Evolutionary conservation across 1,140 invertebrate genomes (phyloP).

Genomic region (Drosophila melanica): DNA sequence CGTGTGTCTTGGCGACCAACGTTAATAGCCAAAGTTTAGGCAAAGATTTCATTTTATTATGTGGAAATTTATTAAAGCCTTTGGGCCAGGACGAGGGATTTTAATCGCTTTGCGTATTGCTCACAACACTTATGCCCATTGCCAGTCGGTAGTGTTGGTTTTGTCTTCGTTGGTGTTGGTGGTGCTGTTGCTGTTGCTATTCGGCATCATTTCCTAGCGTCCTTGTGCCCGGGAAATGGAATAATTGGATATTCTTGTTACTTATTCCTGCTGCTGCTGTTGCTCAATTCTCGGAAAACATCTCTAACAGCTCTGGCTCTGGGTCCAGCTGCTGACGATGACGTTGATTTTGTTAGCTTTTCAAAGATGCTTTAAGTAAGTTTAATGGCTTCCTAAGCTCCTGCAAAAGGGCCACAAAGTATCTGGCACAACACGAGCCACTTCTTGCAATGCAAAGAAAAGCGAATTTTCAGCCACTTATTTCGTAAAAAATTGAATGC

Average conservation of each 20-base stretch:
- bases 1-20: conserved; percentile 46
- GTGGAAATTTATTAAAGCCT: conserved; percentile 79
- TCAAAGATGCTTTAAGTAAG: conserved; percentile 76
- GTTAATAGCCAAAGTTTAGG: conserved; percentile 74
- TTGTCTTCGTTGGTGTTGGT: conserved; percentile 21
- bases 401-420: conserved; percentile 31
- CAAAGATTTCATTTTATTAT: conserved; percentile 81
- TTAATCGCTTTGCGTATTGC: conserved; percentile 65
- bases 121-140: conserved; percentile 33
- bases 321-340: conserved; percentile 54
- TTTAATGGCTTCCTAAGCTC: conserved; percentile 76
- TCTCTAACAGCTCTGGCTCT: conserved; percentile 34
- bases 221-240: conserved; percentile 51
- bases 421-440: neutral
- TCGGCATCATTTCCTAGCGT: conserved; percentile 34
- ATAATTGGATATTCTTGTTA: conserved; percentile 82
- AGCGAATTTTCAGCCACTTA: neutral
- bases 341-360: conserved; percentile 73
- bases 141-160: neutral
- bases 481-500: neutral
- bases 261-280: conserved; percentile 57
- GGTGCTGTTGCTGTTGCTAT: conserved; percentile 12
- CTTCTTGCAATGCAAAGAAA: conserved; percentile 1
- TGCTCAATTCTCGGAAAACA: conserved; percentile 30
- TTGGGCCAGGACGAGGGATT: conserved; percentile 56